Base-by-base conservation (phyloP, 2,797 vertebrate genomes). In the Dryobates pubescens region DNA sequence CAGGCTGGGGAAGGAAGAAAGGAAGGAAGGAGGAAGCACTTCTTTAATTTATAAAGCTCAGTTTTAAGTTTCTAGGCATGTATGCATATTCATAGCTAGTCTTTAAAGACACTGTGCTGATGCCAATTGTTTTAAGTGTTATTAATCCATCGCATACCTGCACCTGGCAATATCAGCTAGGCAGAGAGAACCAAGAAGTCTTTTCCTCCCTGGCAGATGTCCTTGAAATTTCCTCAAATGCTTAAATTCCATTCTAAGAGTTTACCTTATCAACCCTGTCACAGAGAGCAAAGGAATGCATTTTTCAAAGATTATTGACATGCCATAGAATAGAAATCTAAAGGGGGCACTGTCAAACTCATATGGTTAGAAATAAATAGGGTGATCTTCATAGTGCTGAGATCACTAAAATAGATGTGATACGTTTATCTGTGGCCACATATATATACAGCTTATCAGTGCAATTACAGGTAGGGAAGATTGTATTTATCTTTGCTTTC, bases 371-470 rank as follows among this genome's bases (percentile, higher is more conserved):
- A 88, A 94, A 89, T 73, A 93, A 91, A 92, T 54, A 53, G 49
- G 26, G 36, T 75, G 89, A 92, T 92, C 82, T 89, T 69, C 63
- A 24, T 41, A 70, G 59, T 26, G 14, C 76, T 88, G 58, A 51
- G 85, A 65, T 63, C 69, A 61, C 77, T 83, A 49, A 89, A 96
- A 90, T 61, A 81, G 72, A 90, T 92, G 84, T 23, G 67, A 81
- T 80, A 56, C 32, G 78, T 93, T 78, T 94, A 95, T 94, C 93
- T 90, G 26, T 85, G 79, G 61, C 65, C 64, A 81, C 30, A 62
- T 53, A 79, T 80, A 82, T 75, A 89, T 41, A 78, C 57, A 76
- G 78, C 91, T 95, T 96, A 94, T 96, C 93, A 91, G 61, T 68
- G 72, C 73, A 96, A 91, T 95, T 95, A 95, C 83, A 88, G 87